These are phyloP conservation scores for Aplysina aerophoba DNA, from an alignment of 37 sponge, comb jelly and placozoan species.

Conservation along the genomic window DNA sequence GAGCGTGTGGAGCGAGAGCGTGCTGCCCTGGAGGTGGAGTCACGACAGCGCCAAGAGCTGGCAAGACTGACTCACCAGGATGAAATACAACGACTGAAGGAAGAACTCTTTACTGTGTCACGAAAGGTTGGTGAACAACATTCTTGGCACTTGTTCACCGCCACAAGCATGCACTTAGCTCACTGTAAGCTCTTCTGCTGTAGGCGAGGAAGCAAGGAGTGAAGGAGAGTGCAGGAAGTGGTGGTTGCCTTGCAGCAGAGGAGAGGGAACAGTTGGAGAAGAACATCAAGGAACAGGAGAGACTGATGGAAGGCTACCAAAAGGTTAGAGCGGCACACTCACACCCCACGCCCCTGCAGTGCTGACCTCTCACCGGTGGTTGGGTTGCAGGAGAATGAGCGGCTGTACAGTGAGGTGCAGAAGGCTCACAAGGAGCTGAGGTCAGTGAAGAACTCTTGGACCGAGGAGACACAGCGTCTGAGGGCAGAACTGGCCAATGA, in stretches of 20 bases:
- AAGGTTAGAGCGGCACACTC: constrained; percentile 43
- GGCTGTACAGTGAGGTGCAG: constrained; percentile 52
- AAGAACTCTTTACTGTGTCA: constrained; percentile 34
- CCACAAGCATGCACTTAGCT: no score
- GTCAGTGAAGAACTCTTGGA: constrained; percentile 9
- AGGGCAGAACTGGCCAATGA: constrained; percentile 42
- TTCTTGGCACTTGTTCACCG: no score
- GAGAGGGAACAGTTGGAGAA: constrained; percentile 49
- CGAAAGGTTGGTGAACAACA: constrained; percentile 26
- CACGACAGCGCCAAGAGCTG: constrained; percentile 25
- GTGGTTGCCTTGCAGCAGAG: not conserved
- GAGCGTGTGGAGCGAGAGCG: not conserved
- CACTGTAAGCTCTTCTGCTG: not conserved
- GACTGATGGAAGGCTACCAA: constrained; percentile 65
- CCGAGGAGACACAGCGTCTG: constrained; percentile 47
- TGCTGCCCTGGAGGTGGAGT: not conserved
- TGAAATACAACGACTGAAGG: constrained; percentile 32
- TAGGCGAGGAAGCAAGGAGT: no score
- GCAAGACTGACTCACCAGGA: constrained; percentile 1
- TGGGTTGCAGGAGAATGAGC: constrained; percentile 70
- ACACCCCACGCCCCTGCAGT: not conserved
- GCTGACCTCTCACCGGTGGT: not conserved
- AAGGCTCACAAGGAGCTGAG: constrained; percentile 43
- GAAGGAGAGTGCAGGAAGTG: not conserved
- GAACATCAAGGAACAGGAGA: constrained; percentile 68